Evolutionary conservation across 2,888 invertebrate genomes (phyloP).

Genomic region (Apamea monoglypha): DNA sequence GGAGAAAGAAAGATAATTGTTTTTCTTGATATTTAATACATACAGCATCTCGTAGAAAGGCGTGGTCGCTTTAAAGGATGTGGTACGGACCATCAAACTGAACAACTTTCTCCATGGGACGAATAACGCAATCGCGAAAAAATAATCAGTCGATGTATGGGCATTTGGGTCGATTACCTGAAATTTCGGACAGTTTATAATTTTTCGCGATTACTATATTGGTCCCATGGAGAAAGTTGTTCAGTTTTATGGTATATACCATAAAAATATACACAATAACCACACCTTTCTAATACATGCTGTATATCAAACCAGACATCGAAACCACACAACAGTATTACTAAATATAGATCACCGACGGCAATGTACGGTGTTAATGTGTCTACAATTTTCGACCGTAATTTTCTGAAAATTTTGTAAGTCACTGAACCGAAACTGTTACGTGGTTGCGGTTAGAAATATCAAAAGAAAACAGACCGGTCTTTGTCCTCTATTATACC

Average conservation of each 20-base stretch:
- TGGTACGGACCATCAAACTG: background rate
- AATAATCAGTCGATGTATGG: background rate
- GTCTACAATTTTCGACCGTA: background rate
- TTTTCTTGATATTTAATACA: background rate
- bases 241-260: background rate
- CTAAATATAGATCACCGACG: background rate
- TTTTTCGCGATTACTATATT: background rate
- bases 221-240: background rate
- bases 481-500: constrained; percentile 22
- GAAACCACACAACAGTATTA: background rate
- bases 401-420: constrained; percentile 30
- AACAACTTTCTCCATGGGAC: background rate
- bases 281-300: background rate
- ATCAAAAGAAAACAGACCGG: constrained; percentile 25
- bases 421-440: constrained; percentile 28
- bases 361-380: background rate
- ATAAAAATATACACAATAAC: background rate
- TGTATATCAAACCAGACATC: background rate
- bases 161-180: background rate
- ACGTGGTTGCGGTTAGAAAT: constrained; percentile 19
- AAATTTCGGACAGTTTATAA: background rate
- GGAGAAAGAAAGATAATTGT: background rate
- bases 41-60: background rate
- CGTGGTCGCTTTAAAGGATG: background rate
- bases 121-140: background rate